Percentiles rank a stretch among this genome's conserved stretches.
Evolutionary conservation across 2,888 invertebrate species (phyloP).

Genomic region (Automeris io): DNA sequence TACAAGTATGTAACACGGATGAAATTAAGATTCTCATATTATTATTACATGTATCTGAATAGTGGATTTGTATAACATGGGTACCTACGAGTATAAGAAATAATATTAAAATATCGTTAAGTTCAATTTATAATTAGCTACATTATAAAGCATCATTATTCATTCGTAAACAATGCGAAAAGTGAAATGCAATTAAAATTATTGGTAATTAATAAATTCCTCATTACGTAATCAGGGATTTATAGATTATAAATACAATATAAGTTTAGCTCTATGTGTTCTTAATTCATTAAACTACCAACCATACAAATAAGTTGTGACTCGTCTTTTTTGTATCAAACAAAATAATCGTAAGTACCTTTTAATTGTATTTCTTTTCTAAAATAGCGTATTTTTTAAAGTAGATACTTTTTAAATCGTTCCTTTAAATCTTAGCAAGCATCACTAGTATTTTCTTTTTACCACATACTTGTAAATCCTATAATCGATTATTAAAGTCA

Average conservation of each 20-base stretch:
- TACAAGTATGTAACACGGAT: no score
- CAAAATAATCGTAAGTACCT: neutral
- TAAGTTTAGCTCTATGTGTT: neutral
- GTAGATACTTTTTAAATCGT: no score
- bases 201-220: neutral
- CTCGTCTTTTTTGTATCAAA: neutral
- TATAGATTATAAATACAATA: neutral
- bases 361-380: neutral
- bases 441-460: no score
- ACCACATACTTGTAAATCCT: no score
- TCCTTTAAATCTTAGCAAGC: no score
- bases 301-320: neutral
- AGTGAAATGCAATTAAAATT: conserved; percentile 1
- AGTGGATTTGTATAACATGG: no score
- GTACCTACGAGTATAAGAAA: no score
- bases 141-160: neutral
- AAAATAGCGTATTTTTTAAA: neutral
- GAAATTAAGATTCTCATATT: no score
- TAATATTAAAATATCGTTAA: neutral
- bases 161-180: neutral
- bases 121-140: neutral
- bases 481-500: no score
- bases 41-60: no score
- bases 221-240: neutral
- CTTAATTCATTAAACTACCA: neutral